phyloP scores from a whole-genome alignment of 2,113 vertebrate species.

The Axis porcinus region DNA sequence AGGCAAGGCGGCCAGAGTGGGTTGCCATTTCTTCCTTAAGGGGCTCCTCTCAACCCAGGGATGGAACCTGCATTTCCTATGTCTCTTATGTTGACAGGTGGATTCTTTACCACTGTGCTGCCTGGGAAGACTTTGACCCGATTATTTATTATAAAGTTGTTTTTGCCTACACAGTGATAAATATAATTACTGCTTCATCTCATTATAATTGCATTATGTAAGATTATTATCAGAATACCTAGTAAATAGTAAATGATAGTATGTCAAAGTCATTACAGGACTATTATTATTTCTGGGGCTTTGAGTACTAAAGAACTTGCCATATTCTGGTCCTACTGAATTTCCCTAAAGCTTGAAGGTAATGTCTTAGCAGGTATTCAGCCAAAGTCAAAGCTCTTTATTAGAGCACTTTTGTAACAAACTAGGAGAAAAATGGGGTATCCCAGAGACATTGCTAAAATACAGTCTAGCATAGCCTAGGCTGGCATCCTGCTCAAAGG shows the following conservation, averaged over 20 bases:
- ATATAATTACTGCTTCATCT: not conserved
- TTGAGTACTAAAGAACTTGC: not conserved
- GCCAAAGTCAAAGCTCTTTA: not conserved
- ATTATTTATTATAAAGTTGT: not conserved
- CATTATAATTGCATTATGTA: not conserved
- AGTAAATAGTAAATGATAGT: not conserved
- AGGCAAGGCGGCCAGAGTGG: not conserved
- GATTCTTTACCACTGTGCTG: not conserved
- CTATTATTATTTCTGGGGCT: not conserved
- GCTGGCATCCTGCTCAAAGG: not conserved
- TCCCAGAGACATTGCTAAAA: not conserved
- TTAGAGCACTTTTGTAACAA: not conserved
- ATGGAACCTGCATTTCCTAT: not conserved
- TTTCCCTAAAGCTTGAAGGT: not conserved
- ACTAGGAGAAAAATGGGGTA: not conserved
- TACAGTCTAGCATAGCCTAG: no score
- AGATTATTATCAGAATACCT: not conserved
- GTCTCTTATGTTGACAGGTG: not conserved
- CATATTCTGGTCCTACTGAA: not conserved
- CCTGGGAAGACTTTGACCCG: not conserved
- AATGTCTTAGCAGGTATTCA: not conserved
- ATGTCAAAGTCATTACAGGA: not conserved
- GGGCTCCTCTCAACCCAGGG: not conserved
- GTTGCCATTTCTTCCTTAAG: not conserved
- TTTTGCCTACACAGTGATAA: not conserved